Evolutionary conservation across 1,140 invertebrate genomes (phyloP), one percentile per base, ranked within the genome.

Genomic region (Brachionus sp.): DNA sequence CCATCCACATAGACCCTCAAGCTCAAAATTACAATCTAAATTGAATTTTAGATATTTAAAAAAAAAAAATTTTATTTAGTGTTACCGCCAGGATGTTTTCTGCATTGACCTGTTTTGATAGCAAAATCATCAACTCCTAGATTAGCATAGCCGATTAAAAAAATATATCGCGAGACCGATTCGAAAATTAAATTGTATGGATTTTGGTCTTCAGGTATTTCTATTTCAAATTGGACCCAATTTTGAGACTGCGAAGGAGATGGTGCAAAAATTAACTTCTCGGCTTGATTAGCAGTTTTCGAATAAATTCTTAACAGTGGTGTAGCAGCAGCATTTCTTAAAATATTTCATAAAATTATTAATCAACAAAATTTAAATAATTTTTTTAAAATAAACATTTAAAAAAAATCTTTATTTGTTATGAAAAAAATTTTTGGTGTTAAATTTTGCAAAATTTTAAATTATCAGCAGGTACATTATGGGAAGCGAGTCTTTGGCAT

Each of bases 1-100:
- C 85, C 85, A 87, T 7, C 85, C 85, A 84, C 86, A 87, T 2
- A 85, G 33, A 25, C 46, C 62, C 23, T 64, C 62, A 12, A 70
- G 37, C 29, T 68, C 68, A 85, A 87, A 87, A 39, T 80, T 70
- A 82, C 86, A 87, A 25, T 75, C 66, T 37, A 19, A 39, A 70
- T 39, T 37, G 3, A n/a, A 33, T 29, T 3, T 42, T 33, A 23
- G 19, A 16, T 77, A 42, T n/a, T 29, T 66, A n/a, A n/a, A n/a
- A n/a, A n/a, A n/a, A n/a, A n/a, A n/a, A n/a, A n/a, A n/a, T n/a
- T n/a, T n/a, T n/a, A n/a, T n/a, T n/a, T n/a, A n/a, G n/a, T n/a
- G n/a, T n/a, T n/a, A n/a, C 66, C 66, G 19, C 70, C 70, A 12
- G 70, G 70, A 7, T 75, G 70, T 75, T 35, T 33, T 44, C 37